phyloP scores from a whole-genome alignment of 2,797 vertebrate genomes.

The Gila robusta region DNA sequence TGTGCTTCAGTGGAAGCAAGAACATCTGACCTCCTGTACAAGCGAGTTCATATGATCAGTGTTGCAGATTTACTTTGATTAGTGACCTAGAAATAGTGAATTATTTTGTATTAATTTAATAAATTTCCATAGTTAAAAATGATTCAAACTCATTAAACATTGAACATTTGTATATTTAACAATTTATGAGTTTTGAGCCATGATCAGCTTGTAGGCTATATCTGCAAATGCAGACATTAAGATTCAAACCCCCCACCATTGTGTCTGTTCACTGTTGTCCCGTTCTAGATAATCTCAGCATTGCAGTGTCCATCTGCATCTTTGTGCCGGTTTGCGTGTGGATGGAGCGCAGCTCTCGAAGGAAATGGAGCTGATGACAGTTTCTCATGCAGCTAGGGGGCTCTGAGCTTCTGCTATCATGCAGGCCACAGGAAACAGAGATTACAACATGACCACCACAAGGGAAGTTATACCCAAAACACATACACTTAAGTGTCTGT shows the following conservation, averaged over 20 bases:
- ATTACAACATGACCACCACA: conserved; percentile 56
- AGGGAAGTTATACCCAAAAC: conserved; percentile 65
- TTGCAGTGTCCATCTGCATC: conserved; percentile 17
- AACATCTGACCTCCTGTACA: not conserved
- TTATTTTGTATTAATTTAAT: not conserved
- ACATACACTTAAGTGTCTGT: conserved; percentile 49
- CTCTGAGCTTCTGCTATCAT: conserved; percentile 52
- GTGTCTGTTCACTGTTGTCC: conserved; percentile 5
- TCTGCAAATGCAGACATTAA: conserved; percentile 10
- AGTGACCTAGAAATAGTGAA: not conserved
- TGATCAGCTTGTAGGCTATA: not conserved
- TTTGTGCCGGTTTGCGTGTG: conserved; percentile 51
- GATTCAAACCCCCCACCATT: not conserved
- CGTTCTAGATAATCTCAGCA: not conserved
- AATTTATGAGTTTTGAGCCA: not conserved
- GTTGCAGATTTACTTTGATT: not conserved
- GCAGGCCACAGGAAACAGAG: conserved; percentile 65
- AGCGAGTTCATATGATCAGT: not conserved
- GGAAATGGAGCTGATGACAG: conserved; percentile 62
- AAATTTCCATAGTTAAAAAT: not conserved
- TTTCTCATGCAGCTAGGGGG: conserved; percentile 47
- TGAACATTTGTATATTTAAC: not conserved
- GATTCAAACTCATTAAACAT: not conserved
- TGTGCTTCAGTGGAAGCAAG: not conserved
- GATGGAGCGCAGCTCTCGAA: conserved; percentile 35